Evolutionary conservation across 2,797 vertebrate genomes (phyloP).

Genomic region (Scleropages formosus): DNA sequence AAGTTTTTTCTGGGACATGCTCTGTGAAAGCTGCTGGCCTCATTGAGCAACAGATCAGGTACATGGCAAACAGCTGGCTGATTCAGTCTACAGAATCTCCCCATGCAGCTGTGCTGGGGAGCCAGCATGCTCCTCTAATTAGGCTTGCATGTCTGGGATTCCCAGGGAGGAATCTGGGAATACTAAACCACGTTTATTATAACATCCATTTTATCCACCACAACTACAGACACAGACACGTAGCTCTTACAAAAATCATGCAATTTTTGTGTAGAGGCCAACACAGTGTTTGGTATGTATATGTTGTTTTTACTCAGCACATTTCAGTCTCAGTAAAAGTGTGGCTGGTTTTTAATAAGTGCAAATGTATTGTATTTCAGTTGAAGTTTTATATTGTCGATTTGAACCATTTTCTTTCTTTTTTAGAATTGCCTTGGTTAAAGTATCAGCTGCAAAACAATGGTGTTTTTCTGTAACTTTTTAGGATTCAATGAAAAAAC

Average conservation of each 20-base stretch:
- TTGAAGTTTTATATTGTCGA: not conserved
- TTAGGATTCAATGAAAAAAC: too few species aligned
- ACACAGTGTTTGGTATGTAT: not conserved
- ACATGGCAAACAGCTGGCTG: slow-evolving; percentile 77
- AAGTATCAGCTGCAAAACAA: too few species aligned
- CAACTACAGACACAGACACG: too few species aligned
- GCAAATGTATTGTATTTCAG: not conserved
- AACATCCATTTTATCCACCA: slow-evolving; percentile 51
- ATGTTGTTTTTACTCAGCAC: too few species aligned
- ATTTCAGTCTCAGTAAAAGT: too few species aligned
- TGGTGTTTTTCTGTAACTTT: too few species aligned
- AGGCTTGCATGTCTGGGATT: slow-evolving; percentile 63
- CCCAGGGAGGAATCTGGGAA: slow-evolving; percentile 69
- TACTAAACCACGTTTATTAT: slow-evolving; percentile 67
- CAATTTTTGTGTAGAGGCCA: not conserved
- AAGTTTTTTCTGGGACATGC: slow-evolving; percentile 41
- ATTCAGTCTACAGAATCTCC: slow-evolving; percentile 75
- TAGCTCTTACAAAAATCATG: too few species aligned
- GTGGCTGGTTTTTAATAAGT: not conserved
- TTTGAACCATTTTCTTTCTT: not conserved
- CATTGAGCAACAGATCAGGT: slow-evolving; percentile 74
- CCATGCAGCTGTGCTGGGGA: slow-evolving; percentile 74
- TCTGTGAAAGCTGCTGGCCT: slow-evolving; percentile 59
- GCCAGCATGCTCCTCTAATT: slow-evolving; percentile 75
- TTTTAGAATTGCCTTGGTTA: not conserved